phyloP scores from a whole-genome alignment of 2,888 invertebrate genomes.

The Geophilus truncorum region DNA sequence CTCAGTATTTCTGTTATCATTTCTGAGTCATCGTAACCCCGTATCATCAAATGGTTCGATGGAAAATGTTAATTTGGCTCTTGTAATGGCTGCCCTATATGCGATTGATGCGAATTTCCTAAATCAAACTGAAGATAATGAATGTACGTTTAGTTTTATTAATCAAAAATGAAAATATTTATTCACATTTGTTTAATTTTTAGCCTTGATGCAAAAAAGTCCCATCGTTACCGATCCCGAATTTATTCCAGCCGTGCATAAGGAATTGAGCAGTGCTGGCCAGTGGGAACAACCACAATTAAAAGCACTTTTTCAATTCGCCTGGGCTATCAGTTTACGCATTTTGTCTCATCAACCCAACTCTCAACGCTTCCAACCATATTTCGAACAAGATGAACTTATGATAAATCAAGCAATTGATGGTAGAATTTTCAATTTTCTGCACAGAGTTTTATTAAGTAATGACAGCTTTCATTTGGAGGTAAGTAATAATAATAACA shows the following conservation, averaged over 20 bases:
- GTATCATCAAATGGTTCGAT: slow-evolving; percentile 61
- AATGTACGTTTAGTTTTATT: slow-evolving; percentile 43
- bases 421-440: slow-evolving; percentile 70
- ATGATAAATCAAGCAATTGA: slow-evolving; percentile 74
- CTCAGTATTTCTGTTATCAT: slow-evolving; percentile 53
- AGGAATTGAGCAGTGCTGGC: slow-evolving; percentile 50
- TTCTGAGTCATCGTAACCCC: slow-evolving; percentile 45
- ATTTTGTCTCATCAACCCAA: slow-evolving; percentile 47
- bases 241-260: slow-evolving; percentile 50
- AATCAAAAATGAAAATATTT: not conserved
- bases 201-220: slow-evolving; percentile 44
- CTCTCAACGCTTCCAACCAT: slow-evolving; percentile 43
- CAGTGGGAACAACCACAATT: slow-evolving; percentile 51
- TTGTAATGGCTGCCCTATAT: slow-evolving; percentile 77
- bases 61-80: slow-evolving; percentile 69
- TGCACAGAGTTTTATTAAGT: slow-evolving; percentile 66
- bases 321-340: slow-evolving; percentile 62
- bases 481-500: slow-evolving; percentile 44
- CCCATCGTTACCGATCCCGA: slow-evolving; percentile 48
- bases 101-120: slow-evolving; percentile 75
- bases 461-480: slow-evolving; percentile 64
- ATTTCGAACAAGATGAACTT: slow-evolving; percentile 69
- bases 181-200: not conserved
- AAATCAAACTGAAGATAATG: slow-evolving; percentile 46
- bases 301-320: slow-evolving; percentile 60